These are phyloP conservation scores for Tiliacea citrago DNA, from an alignment of 2,888 invertebrate genomes.

Conservation along the genomic window DNA sequence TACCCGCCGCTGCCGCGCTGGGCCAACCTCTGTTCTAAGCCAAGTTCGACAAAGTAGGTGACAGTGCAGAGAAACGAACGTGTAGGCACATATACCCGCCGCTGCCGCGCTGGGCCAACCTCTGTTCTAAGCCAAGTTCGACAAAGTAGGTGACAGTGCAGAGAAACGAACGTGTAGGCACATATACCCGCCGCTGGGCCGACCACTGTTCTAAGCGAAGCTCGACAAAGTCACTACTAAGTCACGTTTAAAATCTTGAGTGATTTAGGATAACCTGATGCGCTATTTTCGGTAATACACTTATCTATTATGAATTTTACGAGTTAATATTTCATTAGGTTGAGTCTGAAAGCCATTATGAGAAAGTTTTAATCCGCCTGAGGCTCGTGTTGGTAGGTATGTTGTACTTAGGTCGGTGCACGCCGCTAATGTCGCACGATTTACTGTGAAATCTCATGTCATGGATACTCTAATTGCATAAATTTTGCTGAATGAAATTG, in stretches of 20 bases:
- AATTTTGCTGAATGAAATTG: conserved; percentile 44
- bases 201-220: conserved; percentile 8
- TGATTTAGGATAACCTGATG: conserved; percentile 24
- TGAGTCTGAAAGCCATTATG: conserved; percentile 71
- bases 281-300: conserved; percentile 25
- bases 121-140: too few relatives aligned
- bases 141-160: conserved; percentile 84
- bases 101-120: too few relatives aligned
- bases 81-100: too few relatives aligned
- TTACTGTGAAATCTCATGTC: conserved; percentile 67
- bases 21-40: too few relatives aligned
- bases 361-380: conserved; percentile 73
- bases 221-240: conserved; percentile 42
- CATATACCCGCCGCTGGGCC: not conserved
- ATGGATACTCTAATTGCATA: conserved; percentile 58
- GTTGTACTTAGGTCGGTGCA: conserved; percentile 60
- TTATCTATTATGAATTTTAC: conserved; percentile 43
- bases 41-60: too few relatives aligned
- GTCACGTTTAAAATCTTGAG: conserved; percentile 21
- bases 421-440: conserved; percentile 69
- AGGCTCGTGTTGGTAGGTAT: conserved; percentile 59
- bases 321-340: conserved; percentile 67
- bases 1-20: too few relatives aligned
- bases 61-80: too few relatives aligned
- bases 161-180: conserved; percentile 49